Conservation (phyloP, 2,113 vertebrate species). For the Anhinga rufa region DNA sequence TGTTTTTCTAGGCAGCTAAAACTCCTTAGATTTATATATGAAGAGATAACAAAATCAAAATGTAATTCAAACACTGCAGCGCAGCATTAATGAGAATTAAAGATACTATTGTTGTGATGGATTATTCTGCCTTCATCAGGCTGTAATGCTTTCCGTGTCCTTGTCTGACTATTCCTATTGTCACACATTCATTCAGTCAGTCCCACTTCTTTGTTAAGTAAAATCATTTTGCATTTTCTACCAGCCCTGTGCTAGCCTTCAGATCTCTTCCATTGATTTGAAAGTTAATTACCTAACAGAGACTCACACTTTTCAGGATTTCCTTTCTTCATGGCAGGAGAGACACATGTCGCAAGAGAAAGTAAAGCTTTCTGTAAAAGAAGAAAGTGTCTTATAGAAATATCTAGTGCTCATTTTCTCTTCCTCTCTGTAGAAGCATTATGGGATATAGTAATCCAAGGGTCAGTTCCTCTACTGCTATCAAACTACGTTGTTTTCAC, state of each 20-base stretch:
- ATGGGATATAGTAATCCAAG: not conserved
- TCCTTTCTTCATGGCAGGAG: not conserved
- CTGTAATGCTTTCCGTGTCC: not conserved
- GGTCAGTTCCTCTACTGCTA: not conserved
- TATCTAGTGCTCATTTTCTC: not conserved
- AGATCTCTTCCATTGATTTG: conserved; percentile 38
- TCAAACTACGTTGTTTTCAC: not conserved
- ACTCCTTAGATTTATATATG: not conserved
- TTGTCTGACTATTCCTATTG: conserved; percentile 26
- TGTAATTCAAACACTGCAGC: conserved; percentile 3
- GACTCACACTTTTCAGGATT: conserved; percentile 16
- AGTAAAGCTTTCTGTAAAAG: not conserved
- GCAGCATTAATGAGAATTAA: conserved; percentile 15
- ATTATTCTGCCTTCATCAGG: conserved; percentile 46
- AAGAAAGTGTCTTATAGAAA: not conserved
- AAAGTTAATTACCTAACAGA: conserved; percentile 64
- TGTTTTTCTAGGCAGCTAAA: not conserved
- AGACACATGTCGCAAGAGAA: not conserved
- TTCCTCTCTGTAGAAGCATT: not conserved
- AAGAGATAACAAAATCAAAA: conserved; percentile 47
- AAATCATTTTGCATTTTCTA: conserved; percentile 42
- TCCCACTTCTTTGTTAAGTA: conserved; percentile 45
- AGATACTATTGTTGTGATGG: conserved; percentile 17
- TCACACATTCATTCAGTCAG: conserved; percentile 20
- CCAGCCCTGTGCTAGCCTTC: not conserved